A percentile compares a stretch with the other conserved stretches of the same genome.
Conservation (phyloP, 2,113 vertebrate species). For the Crotalus tigris region DNA sequence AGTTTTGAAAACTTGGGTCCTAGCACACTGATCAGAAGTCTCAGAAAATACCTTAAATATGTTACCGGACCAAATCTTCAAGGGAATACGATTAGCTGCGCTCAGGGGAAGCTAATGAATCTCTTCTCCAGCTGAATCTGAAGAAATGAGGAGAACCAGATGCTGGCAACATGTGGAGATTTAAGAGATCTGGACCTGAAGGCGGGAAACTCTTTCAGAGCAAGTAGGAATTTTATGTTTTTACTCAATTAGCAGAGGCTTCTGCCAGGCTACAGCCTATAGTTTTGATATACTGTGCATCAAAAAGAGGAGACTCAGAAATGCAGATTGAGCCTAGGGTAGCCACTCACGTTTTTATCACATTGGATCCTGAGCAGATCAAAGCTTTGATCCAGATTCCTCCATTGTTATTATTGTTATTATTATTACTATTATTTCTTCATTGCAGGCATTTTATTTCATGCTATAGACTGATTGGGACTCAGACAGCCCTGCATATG, state of each 20-base stretch:
- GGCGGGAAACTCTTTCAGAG: not conserved
- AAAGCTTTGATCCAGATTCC: slow-evolving; percentile 34
- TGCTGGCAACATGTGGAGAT: not conserved
- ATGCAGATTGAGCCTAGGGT: not conserved
- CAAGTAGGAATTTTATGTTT: not conserved
- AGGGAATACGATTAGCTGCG: not conserved
- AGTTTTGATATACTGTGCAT: too few relatives aligned
- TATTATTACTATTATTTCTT: not conserved
- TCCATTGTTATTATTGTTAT: too few relatives aligned
- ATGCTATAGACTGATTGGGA: slow-evolving; percentile 48
- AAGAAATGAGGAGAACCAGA: not conserved
- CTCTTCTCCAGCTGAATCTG: not conserved
- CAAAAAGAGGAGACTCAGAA: too few relatives aligned
- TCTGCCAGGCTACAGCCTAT: not conserved
- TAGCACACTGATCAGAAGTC: not conserved
- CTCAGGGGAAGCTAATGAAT: not conserved
- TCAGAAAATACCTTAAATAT: not conserved
- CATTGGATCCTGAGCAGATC: slow-evolving; percentile 23
- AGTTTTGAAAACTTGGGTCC: not conserved
- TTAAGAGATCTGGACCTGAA: not conserved
- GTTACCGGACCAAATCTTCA: not conserved
- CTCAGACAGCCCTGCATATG: slow-evolving; percentile 27
- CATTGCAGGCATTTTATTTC: slow-evolving; percentile 21
- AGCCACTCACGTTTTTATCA: slow-evolving; percentile 8
- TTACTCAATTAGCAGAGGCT: not conserved